Base-by-base conservation (phyloP, 1,140 invertebrate species). In the Melitaea cinxia region DNA sequence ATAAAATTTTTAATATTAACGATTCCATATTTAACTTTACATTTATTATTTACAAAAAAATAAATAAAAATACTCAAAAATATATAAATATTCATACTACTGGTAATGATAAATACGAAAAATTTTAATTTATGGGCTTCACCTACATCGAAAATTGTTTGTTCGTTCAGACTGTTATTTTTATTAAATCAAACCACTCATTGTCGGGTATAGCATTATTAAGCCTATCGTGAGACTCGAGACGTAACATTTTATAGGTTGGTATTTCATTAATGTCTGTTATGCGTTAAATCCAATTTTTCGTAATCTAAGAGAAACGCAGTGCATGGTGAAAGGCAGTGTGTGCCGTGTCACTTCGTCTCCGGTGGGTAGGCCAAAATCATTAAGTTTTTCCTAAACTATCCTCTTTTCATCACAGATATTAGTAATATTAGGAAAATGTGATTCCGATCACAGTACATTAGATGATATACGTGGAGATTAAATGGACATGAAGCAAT, bases 291-390 rank as follows among this genome's bases (percentile, higher is more conserved):
- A 47, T 47, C 23, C 4, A 10, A 23, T 23, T 21, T 45, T 7
- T 45, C 23, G 57, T 57, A 26, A 45, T 30, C 15, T 49, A 58
- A 24, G 17, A 53, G 35, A 53, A 61, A 39, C 49, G 33, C 47
- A 67, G 65, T 78, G 68, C 64, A 64, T 62, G 54, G 78, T 73
- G 72, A 70, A 74, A 76, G 56, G 15, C 42, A 56, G 5, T 47
- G 23, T 67, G 69, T 70, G 45, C 50, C 33, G 60, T 63, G 68
- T 72, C 60, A 64, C 58, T 69, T 68, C 56, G 63, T 73, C 68
- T 70, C 73, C 85, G 82, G 86, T 88, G 83, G 85, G 86, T 84
- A 86, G 80, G 81, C 86, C 82, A 77, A 88, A 82, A 78, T 47
- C 17, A 65, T 71, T 71, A 72, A 73, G 74, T 68, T 78, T 75